Evolutionary conservation across 2,113 vertebrate genomes (phyloP).

Genomic region (Dromas ardeola): DNA sequence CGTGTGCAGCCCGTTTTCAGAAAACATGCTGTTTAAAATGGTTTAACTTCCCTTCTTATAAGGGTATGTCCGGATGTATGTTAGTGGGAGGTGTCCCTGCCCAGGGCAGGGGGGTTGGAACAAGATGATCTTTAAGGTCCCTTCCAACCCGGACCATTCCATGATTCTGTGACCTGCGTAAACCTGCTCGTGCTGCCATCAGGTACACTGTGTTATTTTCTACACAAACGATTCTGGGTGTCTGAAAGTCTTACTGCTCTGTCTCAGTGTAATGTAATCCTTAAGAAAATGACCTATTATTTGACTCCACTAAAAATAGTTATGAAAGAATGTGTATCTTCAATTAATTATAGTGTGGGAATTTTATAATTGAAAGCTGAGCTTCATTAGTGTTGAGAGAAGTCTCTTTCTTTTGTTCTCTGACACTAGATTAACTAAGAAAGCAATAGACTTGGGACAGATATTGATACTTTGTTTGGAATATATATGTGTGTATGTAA

Average conservation of each 20-base stretch:
- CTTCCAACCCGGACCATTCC: too few species aligned
- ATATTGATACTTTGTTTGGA: not conserved
- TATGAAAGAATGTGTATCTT: not conserved
- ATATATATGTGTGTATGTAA: not conserved
- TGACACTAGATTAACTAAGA: not conserved
- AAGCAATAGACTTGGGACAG: not conserved
- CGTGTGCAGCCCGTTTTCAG: rapidly evolving
- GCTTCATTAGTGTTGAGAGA: not conserved
- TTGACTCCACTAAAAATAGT: not conserved
- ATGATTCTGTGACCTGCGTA: not conserved
- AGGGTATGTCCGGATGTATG: rapidly evolving
- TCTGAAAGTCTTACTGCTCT: not conserved
- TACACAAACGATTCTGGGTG: not conserved
- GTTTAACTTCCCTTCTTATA: rapidly evolving
- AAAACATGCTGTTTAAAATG: rapidly evolving
- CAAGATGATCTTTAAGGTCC: too few species aligned
- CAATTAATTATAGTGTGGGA: not conserved
- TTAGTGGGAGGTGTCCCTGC: not conserved
- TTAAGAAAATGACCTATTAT: not conserved
- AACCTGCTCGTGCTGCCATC: not conserved
- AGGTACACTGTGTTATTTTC: not conserved
- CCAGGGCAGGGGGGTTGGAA: too few species aligned
- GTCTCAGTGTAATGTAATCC: not conserved
- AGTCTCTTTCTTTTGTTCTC: not conserved
- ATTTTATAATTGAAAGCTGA: not conserved